Evolutionary conservation across 2,113 vertebrate species (phyloP), one percentile per base, ranked within the genome.

Genomic region (Mustela lutreola): DNA sequence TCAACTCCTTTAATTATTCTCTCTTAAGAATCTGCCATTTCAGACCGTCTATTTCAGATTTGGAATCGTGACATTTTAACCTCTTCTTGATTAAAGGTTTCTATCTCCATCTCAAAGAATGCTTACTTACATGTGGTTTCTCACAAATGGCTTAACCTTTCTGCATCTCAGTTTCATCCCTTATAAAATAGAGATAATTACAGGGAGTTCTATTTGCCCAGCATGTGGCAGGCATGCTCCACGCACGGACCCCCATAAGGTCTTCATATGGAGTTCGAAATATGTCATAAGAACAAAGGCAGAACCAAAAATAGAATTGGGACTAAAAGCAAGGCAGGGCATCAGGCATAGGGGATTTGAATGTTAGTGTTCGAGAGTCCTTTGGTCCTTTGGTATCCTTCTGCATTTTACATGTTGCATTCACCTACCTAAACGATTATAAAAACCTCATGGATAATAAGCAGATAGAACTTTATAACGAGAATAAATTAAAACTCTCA

Each of bases 1-100:
- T 97, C 98, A 94, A 95, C 90, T 97, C 89, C 96, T 97, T 97
- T 97, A 97, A 98, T 98, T 97, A 97, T 97, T 98, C 95, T 98
- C 88, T 95, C 86, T 95, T 95, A 97, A 97, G 92, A 96, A 96
- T 84, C 94, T 97, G 95, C 97, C 96, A 98, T 96, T 97, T 97
- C 90, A 95, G 95, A 88, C 95, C 73, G 75, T 96, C 96, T 96
- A 96, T 96, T 98, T 97, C 97, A 97, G 96, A 97, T 96, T 84
- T 96, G 96, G 86, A 97, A 96, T 94, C 28, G 2, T 89, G 95
- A 97, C 97, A 98, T 97, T 98, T 97, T 97, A 97, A 97, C 97
- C 97, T 97, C 83, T 96, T 97, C 90, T 97, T 98, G 97, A 97
- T 98, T 97, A 98, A 98, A 97, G 92, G 95, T 97, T 98, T 97